These are phyloP conservation scores for Spermophilus dauricus DNA, from an alignment of 2,113 vertebrate species.

Conservation along the genomic window DNA sequence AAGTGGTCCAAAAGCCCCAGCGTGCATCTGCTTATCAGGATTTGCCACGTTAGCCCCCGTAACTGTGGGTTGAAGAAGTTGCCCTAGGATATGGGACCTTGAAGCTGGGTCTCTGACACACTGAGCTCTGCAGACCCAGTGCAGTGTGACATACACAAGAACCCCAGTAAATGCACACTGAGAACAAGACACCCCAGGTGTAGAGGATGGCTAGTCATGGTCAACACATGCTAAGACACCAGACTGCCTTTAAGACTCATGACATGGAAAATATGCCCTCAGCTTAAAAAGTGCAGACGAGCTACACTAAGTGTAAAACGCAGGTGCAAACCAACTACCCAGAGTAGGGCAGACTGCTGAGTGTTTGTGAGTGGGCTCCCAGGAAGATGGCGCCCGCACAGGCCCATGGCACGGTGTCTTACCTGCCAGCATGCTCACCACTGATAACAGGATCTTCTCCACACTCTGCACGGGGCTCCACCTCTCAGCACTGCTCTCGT, in stretches of 20 bases:
- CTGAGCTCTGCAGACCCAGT: background rate
- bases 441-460: conserved; percentile 98
- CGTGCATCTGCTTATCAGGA: background rate
- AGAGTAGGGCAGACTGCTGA: too few species aligned
- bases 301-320: fast-evolving
- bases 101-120: too few species aligned
- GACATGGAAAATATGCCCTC: fast-evolving
- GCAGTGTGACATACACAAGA: fast-evolving
- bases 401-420: background rate
- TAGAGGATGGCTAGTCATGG: fast-evolving
- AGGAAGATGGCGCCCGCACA: too few species aligned
- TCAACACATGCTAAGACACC: fast-evolving
- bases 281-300: background rate
- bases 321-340: fast-evolving
- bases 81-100: too few species aligned
- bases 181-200: background rate
- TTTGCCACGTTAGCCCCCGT: fast-evolving
- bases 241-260: fast-evolving
- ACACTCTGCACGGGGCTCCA: conserved; percentile 99
- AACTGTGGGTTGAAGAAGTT: background rate
- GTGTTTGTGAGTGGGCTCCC: too few species aligned
- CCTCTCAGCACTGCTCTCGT: conserved; percentile 97
- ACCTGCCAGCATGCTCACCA: conserved; percentile 99
- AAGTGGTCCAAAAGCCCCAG: fast-evolving
- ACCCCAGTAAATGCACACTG: background rate